A percentile compares a stretch with the other conserved stretches of the same genome.
These are phyloP conservation scores for Crenuchus spilurus DNA, from an alignment of 2,797 vertebrate genomes.

Conservation along the genomic window DNA sequence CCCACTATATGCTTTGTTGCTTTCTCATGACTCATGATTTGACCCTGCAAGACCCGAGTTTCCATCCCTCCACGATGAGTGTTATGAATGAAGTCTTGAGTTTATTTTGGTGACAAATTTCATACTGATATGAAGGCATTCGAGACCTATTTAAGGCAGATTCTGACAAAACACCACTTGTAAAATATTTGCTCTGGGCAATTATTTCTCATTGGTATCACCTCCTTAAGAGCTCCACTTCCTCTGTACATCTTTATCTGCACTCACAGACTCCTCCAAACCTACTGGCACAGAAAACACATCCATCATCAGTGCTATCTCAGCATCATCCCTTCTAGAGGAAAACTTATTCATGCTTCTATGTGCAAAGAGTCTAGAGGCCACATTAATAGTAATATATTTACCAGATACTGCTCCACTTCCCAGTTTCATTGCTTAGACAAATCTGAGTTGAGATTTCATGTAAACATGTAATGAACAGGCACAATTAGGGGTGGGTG, in stretches of 20 bases:
- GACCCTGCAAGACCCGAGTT: background rate
- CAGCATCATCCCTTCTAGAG: background rate
- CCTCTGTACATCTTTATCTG: background rate
- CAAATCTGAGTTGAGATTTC: background rate
- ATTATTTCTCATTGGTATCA: slow-evolving; percentile 5
- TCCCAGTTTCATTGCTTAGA: background rate
- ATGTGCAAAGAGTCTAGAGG: background rate
- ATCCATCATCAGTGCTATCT: slow-evolving; percentile 14
- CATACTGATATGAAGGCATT: too few relatives aligned
- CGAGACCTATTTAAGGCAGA: too few relatives aligned
- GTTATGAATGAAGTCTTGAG: too few relatives aligned
- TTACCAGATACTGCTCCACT: slow-evolving; percentile 4
- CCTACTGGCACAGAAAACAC: background rate
- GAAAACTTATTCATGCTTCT: background rate
- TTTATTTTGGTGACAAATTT: too few relatives aligned
- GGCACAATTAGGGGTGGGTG: too few relatives aligned
- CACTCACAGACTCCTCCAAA: background rate
- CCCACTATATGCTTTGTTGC: background rate
- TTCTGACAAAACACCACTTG: too few relatives aligned
- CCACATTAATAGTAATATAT: background rate
- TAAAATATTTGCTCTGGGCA: slow-evolving; percentile 22
- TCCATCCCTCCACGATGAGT: too few relatives aligned
- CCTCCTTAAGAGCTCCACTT: slow-evolving; percentile 9
- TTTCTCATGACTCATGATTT: background rate
- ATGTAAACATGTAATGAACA: too few relatives aligned